Evolutionary conservation across 2,797 vertebrate species (phyloP).

Genomic region (Loriculus beryllinus): DNA sequence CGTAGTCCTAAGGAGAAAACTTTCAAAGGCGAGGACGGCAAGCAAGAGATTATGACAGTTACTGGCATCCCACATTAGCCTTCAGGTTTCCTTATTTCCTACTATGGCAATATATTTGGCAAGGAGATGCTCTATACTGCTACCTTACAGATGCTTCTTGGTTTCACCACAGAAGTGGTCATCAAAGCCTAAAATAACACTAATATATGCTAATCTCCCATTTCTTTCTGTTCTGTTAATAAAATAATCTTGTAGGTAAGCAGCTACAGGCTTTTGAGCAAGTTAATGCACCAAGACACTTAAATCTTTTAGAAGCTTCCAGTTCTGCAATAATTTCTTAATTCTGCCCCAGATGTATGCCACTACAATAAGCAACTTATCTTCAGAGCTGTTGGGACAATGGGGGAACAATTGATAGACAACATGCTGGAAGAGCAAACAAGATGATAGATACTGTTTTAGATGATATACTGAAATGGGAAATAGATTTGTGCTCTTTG

Average conservation of each 20-base stretch:
- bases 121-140: not conserved
- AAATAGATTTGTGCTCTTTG: not conserved
- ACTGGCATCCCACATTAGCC: not conserved
- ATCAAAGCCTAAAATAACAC: not conserved
- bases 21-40: not conserved
- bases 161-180: not conserved
- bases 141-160: not conserved
- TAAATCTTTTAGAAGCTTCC: not conserved
- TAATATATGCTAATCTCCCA: not conserved
- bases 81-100: not conserved
- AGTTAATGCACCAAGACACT: not conserved
- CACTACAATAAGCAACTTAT: not conserved
- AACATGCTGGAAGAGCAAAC: not conserved
- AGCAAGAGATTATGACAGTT: not conserved
- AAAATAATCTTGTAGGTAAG: not conserved
- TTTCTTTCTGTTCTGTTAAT: not conserved
- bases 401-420: not conserved
- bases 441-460: not conserved
- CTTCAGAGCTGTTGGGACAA: not conserved
- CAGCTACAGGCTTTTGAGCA: not conserved
- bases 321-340: not conserved
- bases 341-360: not conserved
- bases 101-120: not conserved
- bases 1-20: not conserved
- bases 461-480: not conserved